A percentile compares a stretch with the other conserved stretches of the same genome.
Evolutionary conservation across 64 coral and sea anemone genomes (phyloP).

Genomic region (Astreopora myriophthalma): DNA sequence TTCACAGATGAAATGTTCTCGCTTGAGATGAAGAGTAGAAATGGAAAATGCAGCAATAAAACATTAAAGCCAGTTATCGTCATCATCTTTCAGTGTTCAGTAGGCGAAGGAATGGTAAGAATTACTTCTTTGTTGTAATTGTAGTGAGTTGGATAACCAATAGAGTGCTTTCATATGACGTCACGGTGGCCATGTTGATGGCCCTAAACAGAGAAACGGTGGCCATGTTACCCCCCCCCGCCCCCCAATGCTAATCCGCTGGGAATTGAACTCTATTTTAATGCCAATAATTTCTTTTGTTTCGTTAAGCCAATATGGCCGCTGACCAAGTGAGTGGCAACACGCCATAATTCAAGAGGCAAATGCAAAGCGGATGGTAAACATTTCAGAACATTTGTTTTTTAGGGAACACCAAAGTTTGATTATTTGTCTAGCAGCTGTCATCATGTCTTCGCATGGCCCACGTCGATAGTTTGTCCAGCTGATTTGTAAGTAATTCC

Average conservation of each 20-base stretch:
- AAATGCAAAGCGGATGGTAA: not conserved
- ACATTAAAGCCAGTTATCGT: not conserved
- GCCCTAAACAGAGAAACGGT: too few relatives aligned
- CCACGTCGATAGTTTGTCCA: constrained; percentile 14
- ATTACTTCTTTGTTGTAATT: not conserved
- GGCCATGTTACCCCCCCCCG: too few relatives aligned
- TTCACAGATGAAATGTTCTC: not conserved
- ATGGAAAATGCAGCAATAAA: not conserved
- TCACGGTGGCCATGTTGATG: too few relatives aligned
- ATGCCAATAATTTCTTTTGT: too few relatives aligned
- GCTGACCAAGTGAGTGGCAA: too few relatives aligned
- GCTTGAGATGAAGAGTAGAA: not conserved
- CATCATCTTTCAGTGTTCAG: constrained; percentile 7
- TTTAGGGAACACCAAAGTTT: constrained; percentile 26
- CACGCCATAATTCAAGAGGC: too few relatives aligned
- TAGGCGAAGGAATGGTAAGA: not conserved
- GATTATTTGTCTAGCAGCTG: not conserved
- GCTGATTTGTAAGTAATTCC: not conserved
- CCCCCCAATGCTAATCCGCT: too few relatives aligned
- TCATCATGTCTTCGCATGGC: not conserved
- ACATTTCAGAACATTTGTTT: not conserved
- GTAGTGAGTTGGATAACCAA: too few relatives aligned
- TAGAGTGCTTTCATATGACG: too few relatives aligned
- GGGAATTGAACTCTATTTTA: too few relatives aligned
- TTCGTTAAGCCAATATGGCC: too few relatives aligned